phyloP scores from a whole-genome alignment of 2,797 vertebrate species.

The Xiphorhynchus erythropygius region DNA sequence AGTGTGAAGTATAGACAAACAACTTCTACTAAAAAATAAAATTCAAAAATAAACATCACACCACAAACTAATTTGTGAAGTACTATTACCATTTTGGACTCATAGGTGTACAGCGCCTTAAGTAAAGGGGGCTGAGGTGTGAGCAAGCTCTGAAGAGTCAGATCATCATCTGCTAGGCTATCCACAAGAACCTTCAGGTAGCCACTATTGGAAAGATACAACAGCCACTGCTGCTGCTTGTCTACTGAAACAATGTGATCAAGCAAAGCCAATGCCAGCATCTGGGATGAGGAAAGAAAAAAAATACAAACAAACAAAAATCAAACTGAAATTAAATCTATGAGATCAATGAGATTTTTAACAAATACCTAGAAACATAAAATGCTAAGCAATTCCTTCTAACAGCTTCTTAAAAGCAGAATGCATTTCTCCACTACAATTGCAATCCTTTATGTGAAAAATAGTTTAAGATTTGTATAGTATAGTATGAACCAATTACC shows the following conservation, averaged over 20 bases:
- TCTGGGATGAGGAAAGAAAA: conserved; percentile 73
- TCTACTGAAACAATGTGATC: conserved; percentile 94
- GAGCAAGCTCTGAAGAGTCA: conserved; percentile 89
- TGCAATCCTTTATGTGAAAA: neutral
- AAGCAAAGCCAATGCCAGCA: conserved; percentile 93
- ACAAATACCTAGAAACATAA: neutral
- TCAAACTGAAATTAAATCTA: neutral
- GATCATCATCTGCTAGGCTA: conserved; percentile 90
- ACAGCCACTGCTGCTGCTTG: conserved; percentile 93
- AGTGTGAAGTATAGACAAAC: neutral
- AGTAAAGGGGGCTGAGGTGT: conserved; percentile 91
- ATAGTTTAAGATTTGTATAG: neutral
- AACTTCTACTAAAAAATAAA: neutral
- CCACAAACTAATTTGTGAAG: neutral
- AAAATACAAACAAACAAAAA: neutral
- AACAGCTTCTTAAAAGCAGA: neutral
- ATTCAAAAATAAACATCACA: neutral
- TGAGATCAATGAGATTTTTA: neutral
- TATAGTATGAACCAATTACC: neutral
- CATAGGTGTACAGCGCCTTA: conserved; percentile 94
- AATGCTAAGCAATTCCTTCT: neutral
- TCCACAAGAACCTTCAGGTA: conserved; percentile 95
- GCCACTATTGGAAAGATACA: conserved; percentile 93
- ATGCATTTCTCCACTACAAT: neutral
- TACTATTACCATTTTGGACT: conserved; percentile 94